A percentile compares a stretch with the other conserved stretches of the same genome.
Evolutionary conservation across 2,888 invertebrate genomes (phyloP).

Genomic region (Crematogaster levior): DNA sequence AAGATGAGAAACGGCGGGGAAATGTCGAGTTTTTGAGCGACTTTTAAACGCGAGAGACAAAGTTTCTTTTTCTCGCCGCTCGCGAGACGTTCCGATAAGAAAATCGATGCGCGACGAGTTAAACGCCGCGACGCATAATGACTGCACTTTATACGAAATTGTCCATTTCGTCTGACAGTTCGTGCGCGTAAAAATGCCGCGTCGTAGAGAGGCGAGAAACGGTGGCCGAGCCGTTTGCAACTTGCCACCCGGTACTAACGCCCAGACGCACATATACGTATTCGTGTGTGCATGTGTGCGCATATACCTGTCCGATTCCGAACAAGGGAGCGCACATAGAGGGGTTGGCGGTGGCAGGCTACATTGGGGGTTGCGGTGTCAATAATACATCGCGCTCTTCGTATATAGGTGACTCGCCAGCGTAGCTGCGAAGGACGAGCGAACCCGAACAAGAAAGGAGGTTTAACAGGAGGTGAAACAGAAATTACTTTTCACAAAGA

Average conservation of each 20-base stretch:
- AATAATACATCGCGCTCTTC: constrained; percentile 79
- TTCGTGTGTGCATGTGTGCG: constrained; percentile 46
- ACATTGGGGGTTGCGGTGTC: constrained; percentile 81
- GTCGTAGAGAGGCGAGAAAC: constrained; percentile 29
- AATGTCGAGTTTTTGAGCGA: constrained; percentile 40
- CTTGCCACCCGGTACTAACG: constrained; percentile 65
- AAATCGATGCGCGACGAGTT: constrained; percentile 40
- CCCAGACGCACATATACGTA: constrained; percentile 49
- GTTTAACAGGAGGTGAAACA: constrained; percentile 7
- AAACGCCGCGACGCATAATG: constrained; percentile 51
- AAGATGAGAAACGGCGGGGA: constrained; percentile 28
- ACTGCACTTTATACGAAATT: constrained; percentile 43
- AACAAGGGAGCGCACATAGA: constrained; percentile 75
- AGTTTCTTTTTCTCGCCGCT: constrained; percentile 41
- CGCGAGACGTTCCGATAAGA: constrained; percentile 45
- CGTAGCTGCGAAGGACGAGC: constrained; percentile 65
- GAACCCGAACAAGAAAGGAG: constrained; percentile 63
- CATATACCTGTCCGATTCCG: constrained; percentile 79
- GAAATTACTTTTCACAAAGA: not conserved
- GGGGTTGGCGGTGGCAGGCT: constrained; percentile 77
- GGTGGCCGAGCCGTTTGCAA: constrained; percentile 55
- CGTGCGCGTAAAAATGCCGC: constrained; percentile 45
- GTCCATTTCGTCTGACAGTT: constrained; percentile 42
- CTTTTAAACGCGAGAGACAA: constrained; percentile 28
- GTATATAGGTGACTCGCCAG: constrained; percentile 79